Base-by-base conservation (phyloP, 2,888 invertebrate genomes). In the Caenorhabditis becei region DNA sequence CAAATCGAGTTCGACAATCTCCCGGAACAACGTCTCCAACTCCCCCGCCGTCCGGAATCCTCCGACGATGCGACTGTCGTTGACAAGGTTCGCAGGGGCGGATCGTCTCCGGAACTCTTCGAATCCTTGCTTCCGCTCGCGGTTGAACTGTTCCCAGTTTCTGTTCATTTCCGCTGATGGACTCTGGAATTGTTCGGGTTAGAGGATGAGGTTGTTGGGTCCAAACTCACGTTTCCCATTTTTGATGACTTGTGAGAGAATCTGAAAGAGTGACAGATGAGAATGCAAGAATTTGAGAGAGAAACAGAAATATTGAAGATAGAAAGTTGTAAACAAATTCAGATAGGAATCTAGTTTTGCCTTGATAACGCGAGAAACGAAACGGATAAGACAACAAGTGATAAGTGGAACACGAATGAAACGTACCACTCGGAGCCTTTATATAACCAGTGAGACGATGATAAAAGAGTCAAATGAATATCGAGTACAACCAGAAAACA, bases 151-250 rank as follows among this genome's bases (percentile, higher is more conserved):
- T 26, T 23, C 61, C 20, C 53, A 53, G 53, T 67, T 67, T 8
- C 20, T 16, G 20, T 47, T 37, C 67, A 67, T 67, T 56, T 67
- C 67, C 1, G 24, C 18, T 1, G 67, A 44, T 20, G 67, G 56
- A 18, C 28, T 28, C 67, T 67, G 7, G 32, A 32, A 32, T 4
- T 32, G 4, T 7, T 10, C 4, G 10, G 32, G 4, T 32, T 4
- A 7, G 32, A 32, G 32, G 10, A 32, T 32, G 4, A 32, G 16
- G 5, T 51, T n/a, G 20, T 10, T 16, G 18, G 20, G 11, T 3
- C 49, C 10, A 53, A 47, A 18, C 56, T 67, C 8, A 67, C 67
- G 44, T 67, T 67, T 56, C 67, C 67, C 67, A 67, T 67, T 26
- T 41, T 54, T 49, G 18, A n/a, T 2, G 14, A n/a, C n/a, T n/a